Base-by-base conservation (phyloP, 2,113 vertebrate species). In the Alosa alosa region DNA sequence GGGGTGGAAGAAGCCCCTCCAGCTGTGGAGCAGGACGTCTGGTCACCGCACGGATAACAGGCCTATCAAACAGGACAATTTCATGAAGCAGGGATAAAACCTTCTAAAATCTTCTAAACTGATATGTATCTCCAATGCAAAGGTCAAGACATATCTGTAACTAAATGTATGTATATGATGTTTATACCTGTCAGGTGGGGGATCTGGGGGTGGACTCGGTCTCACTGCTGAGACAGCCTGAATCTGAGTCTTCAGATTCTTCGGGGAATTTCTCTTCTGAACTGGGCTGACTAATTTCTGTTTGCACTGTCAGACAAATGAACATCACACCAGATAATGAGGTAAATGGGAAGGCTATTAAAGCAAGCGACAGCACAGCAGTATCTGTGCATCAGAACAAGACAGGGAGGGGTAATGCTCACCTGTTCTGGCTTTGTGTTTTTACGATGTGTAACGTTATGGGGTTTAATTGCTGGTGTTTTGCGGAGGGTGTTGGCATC, bases 21-120 rank as follows among this genome's bases (percentile, higher is more conserved):
- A 95, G 96, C 92, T 94, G 95, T 64, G 96, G 93, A 15, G 94
- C 93, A 81, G 94, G 92, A 44, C 96, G 95, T 91, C 96, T 94
- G 91, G 2, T 78, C 25, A 78, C 72, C 10, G 72, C 36, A 17
- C 72, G 72, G 31, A 78, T 41, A 31, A 78, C 72, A 78, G 72
- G 13, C 72, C 72, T 78, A 39, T 15, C 31, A 78, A 17, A 78
- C 13, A 13, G 72, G 31, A 22, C 55, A 60, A 18, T 18, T 78
- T 39, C 15, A 39, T 78, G 36, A 78, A 10, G 31, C 72, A 17
- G 36, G 25, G 39, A 78, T 78, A 78, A 78, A 36, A 15, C 13
- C 41, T 44, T 44, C 41, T 44, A 44, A 36, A 3, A 39, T 36
- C 31, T 0, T 78, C 25, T 41, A 36, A 13, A 4, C 25, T n/a